Base-by-base conservation (phyloP, 2,888 invertebrate species). In the Allolobophora icterica region DNA sequence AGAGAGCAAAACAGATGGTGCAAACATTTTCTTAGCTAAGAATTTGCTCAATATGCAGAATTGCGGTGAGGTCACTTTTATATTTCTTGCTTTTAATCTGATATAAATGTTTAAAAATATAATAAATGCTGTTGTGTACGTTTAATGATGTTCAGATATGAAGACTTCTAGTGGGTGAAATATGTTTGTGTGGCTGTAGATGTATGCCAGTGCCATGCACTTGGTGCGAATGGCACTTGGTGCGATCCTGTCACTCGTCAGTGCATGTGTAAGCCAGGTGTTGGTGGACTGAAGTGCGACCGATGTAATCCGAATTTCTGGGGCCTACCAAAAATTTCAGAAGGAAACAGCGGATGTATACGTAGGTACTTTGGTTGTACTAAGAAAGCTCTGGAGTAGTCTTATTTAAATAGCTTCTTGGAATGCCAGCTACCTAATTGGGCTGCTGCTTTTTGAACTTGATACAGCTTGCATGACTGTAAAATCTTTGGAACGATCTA, bases 261-360 rank as follows among this genome's bases (percentile, higher is more conserved):
- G 91, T 98, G 98, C 95, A 96, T 96, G n/a, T 98, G 98, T 94
- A 97, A 97, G 93, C 97, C 97, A 0, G 98, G 98, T 0, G 98
- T 98, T 0, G 98, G 97, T 0, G 98, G 98, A 0, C 95, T 96
- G 84, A 97, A 97, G 95, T 98, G 98, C 95, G 97, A 98, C 95
- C 92, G 94, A 11, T 98, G 98, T 95, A 97, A 97, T 95, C 97
- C 98, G 0, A 98, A 97, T 0, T 98, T 97, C 96, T 98, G 98
- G 98, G 98, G 98, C 3, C 96, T 98, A 92, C 97, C 95, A 89
- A 94, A 95, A 91, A 96, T 96, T 42, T 94, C 94, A 6, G 94
- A 95, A 87, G 96, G 96, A 87, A 95, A 95, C 91, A 93, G 94
- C 42, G 96, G 96, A 17, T 96, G 96, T 93, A 94, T 92, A 52